phyloP scores from a whole-genome alignment of 2,797 vertebrate species.

The Gila robusta region DNA sequence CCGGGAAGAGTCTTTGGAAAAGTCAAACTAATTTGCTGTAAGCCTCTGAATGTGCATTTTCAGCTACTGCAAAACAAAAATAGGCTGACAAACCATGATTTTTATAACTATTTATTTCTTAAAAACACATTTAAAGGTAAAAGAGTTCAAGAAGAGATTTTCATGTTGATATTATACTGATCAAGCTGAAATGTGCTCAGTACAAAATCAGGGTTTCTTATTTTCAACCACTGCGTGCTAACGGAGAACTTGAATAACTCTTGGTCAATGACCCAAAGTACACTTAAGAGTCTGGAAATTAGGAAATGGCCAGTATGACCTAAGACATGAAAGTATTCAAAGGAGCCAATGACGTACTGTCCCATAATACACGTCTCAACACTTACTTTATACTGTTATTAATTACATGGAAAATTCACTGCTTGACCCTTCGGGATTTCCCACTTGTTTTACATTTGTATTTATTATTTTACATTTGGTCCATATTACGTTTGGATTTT shows the following conservation, averaged over 20 bases:
- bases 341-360: conserved; percentile 40
- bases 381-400: conserved; percentile 36
- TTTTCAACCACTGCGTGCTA: neutral
- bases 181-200: neutral
- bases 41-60: conserved; percentile 13
- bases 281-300: conserved; percentile 43
- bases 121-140: conserved; percentile 7
- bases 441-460: neutral
- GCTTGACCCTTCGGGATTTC: conserved; percentile 10
- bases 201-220: conserved; percentile 16
- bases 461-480: neutral
- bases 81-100: neutral
- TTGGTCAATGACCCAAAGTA: conserved; percentile 32
- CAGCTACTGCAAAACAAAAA: conserved; percentile 3
- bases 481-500: neutral
- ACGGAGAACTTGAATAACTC: conserved; percentile 31
- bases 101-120: neutral
- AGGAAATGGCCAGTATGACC: conserved; percentile 44
- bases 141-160: neutral
- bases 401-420: conserved; percentile 20
- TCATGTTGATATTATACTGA: conserved; percentile 1
- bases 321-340: conserved; percentile 41
- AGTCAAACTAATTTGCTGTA: conserved; percentile 15
- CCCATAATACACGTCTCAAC: conserved; percentile 24
- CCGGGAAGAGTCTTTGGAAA: conserved; percentile 10